phyloP scores from a whole-genome alignment of 2,113 vertebrate species.

The Perca schrenkii region DNA sequence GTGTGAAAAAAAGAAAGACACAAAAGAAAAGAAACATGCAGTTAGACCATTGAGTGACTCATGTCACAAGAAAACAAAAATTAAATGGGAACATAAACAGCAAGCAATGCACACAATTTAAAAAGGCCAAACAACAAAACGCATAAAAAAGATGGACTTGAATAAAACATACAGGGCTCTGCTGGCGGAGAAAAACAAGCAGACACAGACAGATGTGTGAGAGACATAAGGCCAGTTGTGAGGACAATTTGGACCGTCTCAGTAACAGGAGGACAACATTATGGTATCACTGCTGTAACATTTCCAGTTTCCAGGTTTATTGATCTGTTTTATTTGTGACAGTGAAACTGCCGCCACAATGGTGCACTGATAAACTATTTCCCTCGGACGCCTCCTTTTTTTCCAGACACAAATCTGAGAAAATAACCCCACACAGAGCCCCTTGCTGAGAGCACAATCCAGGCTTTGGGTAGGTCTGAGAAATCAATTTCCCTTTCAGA shows the following conservation, averaged over 20 bases:
- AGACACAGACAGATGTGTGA: constrained; percentile 44
- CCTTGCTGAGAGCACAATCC: constrained; percentile 58
- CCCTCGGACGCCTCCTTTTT: constrained; percentile 8
- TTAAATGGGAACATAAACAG: constrained; percentile 56
- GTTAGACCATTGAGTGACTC: constrained; percentile 68
- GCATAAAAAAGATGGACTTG: constrained; percentile 12
- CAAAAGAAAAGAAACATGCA: constrained; percentile 73
- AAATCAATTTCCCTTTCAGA: constrained; percentile 83
- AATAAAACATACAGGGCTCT: constrained; percentile 31
- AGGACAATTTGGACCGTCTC: constrained; percentile 45
- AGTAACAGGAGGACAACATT: constrained; percentile 26
- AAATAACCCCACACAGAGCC: constrained; percentile 53
- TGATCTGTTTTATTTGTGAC: constrained; percentile 54
- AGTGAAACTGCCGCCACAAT: constrained; percentile 21
- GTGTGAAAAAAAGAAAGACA: constrained; percentile 43
- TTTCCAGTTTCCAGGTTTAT: constrained; percentile 46
- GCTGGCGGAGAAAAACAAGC: constrained; percentile 44
- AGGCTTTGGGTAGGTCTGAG: constrained; percentile 65
- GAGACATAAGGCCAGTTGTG: constrained; percentile 49
- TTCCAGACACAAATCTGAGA: constrained; percentile 40
- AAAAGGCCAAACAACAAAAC: constrained; percentile 26
- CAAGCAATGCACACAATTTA: constrained; percentile 57
- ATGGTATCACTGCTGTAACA: constrained; percentile 27
- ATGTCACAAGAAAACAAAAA: constrained; percentile 70
- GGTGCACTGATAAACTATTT: constrained; percentile 37